Evolutionary conservation across 2,888 invertebrate species (phyloP), one percentile per base, ranked within the genome.

Genomic region (Archaeoteleia sp.): DNA sequence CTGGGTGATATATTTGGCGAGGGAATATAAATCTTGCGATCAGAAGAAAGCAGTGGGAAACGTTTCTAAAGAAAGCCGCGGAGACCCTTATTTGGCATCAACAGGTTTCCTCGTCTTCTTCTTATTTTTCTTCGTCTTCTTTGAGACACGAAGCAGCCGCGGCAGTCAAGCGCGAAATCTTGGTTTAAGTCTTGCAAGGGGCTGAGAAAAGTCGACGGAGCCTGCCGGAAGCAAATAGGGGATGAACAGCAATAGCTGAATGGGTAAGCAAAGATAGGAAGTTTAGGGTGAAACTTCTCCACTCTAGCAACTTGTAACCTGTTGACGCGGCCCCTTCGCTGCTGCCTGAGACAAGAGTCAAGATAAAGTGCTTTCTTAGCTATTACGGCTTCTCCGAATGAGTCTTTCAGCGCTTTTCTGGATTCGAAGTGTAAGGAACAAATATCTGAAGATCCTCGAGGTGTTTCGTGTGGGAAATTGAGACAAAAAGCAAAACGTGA

Each of bases 351-450:
- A 57, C 58, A 63, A 60, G 72, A 67, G 65, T 57, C 60, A 70
- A 78, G 79, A 78, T 77, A 80, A 79, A 82, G 79, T 78, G 78
- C 76, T 78, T 80, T 80, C 82, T 81, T 79, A 77, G 75, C 66
- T 43, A 53, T 62, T 14, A 27, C 43, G 25, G 32, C 45, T 37
- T 27, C n/a, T 14, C 34, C 25, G 65, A 10, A 15, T 13, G 43
- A 49, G 62, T 69, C 63, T 63, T 68, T 34, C 12, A 17, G 27
- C 39, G 67, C 63, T 65, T 62, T 58, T 55, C 61, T 53, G 48
- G 57, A 40, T 39, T 34, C 35, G 57, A 29, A 55, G 60, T 42
- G 45, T 35, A 15, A 39, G 20, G 6, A n/a, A n/a, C 20, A 29
- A 9, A 35, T 17, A 48, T 40, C 46, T 35, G 15, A 13, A 55